Conservation (phyloP, 2,888 invertebrate species). For the Drosophila nr. perissopoda region DNA sequence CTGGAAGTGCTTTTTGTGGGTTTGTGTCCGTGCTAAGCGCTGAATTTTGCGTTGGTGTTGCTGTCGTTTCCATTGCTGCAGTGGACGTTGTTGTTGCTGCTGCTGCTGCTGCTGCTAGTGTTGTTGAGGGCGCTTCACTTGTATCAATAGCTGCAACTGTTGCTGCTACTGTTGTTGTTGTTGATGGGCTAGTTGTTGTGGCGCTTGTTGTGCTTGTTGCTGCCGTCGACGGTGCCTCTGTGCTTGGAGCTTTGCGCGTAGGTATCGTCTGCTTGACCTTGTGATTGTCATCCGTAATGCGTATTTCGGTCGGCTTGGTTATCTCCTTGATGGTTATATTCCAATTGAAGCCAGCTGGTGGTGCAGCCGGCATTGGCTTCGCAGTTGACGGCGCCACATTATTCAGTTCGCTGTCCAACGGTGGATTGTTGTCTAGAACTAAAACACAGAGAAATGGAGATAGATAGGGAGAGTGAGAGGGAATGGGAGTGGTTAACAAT, state of each 20-base stretch:
- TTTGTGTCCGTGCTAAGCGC: slow-evolving; percentile 61
- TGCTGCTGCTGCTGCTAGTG: slow-evolving; percentile 25
- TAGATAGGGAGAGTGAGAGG: neutral
- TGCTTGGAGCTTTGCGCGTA: slow-evolving; percentile 70
- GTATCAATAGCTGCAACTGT: slow-evolving; percentile 30
- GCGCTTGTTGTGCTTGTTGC: slow-evolving; percentile 22
- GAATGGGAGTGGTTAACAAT: neutral
- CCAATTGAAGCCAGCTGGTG: slow-evolving; percentile 72
- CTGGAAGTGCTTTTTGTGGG: slow-evolving; percentile 60
- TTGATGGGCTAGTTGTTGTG: slow-evolving; percentile 20
- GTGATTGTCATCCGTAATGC: slow-evolving; percentile 83
- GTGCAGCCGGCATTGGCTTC: slow-evolving; percentile 40
- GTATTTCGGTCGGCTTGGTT: slow-evolving; percentile 84
- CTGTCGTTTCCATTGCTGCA: slow-evolving; percentile 32
- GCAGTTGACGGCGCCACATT: slow-evolving; percentile 43
- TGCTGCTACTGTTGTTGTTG: slow-evolving; percentile 22
- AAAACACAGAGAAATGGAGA: no score
- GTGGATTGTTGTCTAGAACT: slow-evolving; percentile 71
- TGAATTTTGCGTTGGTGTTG: slow-evolving; percentile 31
- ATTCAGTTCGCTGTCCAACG: slow-evolving; percentile 51
- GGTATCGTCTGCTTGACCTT: slow-evolving; percentile 71
- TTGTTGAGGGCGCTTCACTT: slow-evolving; percentile 24
- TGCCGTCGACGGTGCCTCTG: slow-evolving; percentile 46
- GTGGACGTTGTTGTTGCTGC: slow-evolving; percentile 26
- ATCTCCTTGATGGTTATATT: slow-evolving; percentile 85